Conservation (phyloP, 1,140 invertebrate genomes). For the Drosophila nasuta region DNA sequence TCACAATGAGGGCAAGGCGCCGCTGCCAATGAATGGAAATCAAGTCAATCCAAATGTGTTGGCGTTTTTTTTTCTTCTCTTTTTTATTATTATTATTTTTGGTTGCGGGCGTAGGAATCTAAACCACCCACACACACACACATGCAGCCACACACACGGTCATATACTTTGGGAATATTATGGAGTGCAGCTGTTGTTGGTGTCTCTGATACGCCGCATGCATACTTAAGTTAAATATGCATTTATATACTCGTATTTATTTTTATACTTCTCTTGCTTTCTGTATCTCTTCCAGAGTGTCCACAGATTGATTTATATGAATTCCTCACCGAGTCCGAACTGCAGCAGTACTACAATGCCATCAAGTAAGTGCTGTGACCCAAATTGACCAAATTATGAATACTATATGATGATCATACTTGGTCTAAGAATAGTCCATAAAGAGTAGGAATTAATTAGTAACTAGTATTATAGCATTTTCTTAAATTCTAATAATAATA, state of each 20-base stretch:
- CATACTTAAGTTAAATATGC: conserved; percentile 55
- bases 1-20: conserved; percentile 49
- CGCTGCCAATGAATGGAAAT: conserved; percentile 33
- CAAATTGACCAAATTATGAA: conserved; percentile 30
- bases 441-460: no score
- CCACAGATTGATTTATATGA: conserved; percentile 92
- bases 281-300: conserved; percentile 68
- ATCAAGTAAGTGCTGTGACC: conserved; percentile 86
- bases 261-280: conserved; percentile 57
- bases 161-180: conserved; percentile 18
- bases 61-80: conserved; percentile 12
- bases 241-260: conserved; percentile 57
- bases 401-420: conserved; percentile 27
- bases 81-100: conserved; percentile 4
- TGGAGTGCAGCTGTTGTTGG: conserved; percentile 50
- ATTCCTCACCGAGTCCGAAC: conserved; percentile 95
- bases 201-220: conserved; percentile 31
- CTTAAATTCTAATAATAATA: no score
- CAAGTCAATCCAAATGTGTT: conserved; percentile 41
- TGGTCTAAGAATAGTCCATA: neutral
- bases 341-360: conserved; percentile 94
- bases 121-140: conserved; percentile 37
- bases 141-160: neutral
- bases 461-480: neutral
- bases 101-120: conserved; percentile 42